Conservation (phyloP, 2,888 invertebrate species). For the Brachynemurus nebulosus region DNA sequence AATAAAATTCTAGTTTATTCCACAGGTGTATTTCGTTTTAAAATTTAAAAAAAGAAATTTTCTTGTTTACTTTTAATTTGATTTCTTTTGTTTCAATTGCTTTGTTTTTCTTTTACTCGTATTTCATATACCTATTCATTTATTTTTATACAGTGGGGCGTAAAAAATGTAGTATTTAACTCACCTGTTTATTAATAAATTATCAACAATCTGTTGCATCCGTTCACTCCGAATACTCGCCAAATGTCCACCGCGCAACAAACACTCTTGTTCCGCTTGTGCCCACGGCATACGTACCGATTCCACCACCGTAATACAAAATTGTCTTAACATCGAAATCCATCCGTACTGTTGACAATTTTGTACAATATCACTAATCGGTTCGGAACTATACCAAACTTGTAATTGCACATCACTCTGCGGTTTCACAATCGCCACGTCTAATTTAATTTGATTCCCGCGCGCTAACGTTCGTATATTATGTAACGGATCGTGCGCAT, state of each 20-base stretch:
- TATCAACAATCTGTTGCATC: slow-evolving; percentile 48
- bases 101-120: too few relatives aligned
- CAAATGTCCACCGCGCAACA: slow-evolving; percentile 48
- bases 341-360: slow-evolving; percentile 53
- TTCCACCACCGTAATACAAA: slow-evolving; percentile 49
- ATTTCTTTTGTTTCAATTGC: too few relatives aligned
- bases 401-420: slow-evolving; percentile 29
- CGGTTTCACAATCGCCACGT: slow-evolving; percentile 23
- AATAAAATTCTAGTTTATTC: too few relatives aligned
- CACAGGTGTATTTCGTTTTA: too few relatives aligned
- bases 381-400: slow-evolving; percentile 48
- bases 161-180: too few relatives aligned
- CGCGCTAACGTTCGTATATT: slow-evolving; percentile 46
- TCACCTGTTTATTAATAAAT: slow-evolving; percentile 50
- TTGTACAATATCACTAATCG: slow-evolving; percentile 44
- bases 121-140: too few relatives aligned
- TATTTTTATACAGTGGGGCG: too few relatives aligned
- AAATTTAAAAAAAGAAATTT: too few relatives aligned
- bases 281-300: slow-evolving; percentile 44
- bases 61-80: too few relatives aligned
- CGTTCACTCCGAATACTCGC: slow-evolving; percentile 48
- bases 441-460: slow-evolving; percentile 38
- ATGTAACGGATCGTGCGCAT: slow-evolving; percentile 39
- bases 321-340: slow-evolving; percentile 45
- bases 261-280: slow-evolving; percentile 53